A percentile compares a stretch with the other conserved stretches of the same genome.
Conservation (phyloP, 23 tunicate genomes). For the Ascidia mentula region DNA sequence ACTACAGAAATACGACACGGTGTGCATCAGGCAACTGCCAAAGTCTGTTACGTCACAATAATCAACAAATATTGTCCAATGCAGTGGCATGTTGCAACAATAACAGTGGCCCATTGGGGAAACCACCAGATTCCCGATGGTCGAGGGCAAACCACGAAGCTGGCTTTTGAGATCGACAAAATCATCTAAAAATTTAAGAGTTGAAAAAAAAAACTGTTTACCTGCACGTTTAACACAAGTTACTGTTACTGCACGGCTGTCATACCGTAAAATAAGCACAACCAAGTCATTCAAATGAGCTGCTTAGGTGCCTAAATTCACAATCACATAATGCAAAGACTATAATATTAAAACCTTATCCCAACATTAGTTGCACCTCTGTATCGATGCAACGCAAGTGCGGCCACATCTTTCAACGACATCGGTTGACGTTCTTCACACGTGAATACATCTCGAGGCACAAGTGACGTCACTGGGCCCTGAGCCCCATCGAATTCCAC, state of each 20-base stretch:
- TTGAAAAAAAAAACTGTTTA: no score
- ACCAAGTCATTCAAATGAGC: no score
- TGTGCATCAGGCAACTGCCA: background rate
- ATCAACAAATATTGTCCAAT: background rate
- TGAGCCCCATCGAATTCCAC: background rate
- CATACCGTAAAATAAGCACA: no score
- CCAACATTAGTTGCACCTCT: background rate
- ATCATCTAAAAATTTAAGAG: background rate
- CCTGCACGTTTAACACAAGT: no score
- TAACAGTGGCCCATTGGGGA: background rate
- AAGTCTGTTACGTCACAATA: background rate
- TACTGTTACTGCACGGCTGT: no score
- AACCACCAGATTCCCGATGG: background rate
- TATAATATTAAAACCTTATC: no score
- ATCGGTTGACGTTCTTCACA: background rate
- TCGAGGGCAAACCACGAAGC: background rate
- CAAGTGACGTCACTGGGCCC: background rate
- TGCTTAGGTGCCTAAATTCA: no score
- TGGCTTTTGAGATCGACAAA: no score
- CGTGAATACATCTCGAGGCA: background rate
- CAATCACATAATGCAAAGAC: no score
- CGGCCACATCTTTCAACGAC: background rate
- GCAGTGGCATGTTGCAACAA: background rate
- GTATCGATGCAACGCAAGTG: background rate
- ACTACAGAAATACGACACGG: background rate